Percentiles rank a stretch among this genome's conserved stretches.
phyloP scores from a whole-genome alignment of 2,888 invertebrate species.

The Cylloceria caligata region DNA sequence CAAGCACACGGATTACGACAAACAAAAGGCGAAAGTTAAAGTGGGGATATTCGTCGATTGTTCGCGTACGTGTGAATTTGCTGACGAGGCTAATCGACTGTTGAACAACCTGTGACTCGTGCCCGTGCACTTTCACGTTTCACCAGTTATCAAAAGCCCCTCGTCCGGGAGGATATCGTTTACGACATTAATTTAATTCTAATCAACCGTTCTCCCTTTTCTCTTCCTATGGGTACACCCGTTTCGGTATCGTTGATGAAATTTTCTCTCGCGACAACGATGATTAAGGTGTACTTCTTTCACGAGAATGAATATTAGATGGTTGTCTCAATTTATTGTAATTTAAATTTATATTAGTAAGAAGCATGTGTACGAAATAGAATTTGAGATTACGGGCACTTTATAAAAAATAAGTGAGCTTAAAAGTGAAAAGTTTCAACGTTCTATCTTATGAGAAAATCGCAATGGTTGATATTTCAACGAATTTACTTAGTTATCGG shows the following conservation, averaged over 20 bases:
- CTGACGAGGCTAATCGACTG: slow-evolving; percentile 18
- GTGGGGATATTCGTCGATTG: not conserved
- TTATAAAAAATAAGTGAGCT: no score
- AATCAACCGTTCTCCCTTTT: not conserved
- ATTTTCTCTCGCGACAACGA: not conserved
- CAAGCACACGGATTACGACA: not conserved
- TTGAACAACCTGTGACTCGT: not conserved
- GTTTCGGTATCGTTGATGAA: not conserved
- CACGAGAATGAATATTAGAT: no score
- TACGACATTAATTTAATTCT: not conserved
- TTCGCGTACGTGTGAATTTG: slow-evolving; percentile 25
- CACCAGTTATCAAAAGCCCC: slow-evolving; percentile 25
- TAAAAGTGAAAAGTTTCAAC: no score
- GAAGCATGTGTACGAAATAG: no score
- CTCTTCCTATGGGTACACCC: not conserved
- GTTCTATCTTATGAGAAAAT: no score
- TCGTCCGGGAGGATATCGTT: slow-evolving; percentile 44
- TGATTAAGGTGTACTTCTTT: not conserved
- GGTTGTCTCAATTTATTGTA: no score
- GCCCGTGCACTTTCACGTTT: no score
- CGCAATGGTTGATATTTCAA: no score
- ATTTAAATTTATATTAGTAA: no score
- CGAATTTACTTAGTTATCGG: no score
- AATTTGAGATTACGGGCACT: no score
- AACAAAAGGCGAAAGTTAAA: slow-evolving; percentile 22